These are phyloP conservation scores for Euphonia xanthogaster DNA, from an alignment of 2,797 vertebrate genomes.

Conservation along the genomic window DNA sequence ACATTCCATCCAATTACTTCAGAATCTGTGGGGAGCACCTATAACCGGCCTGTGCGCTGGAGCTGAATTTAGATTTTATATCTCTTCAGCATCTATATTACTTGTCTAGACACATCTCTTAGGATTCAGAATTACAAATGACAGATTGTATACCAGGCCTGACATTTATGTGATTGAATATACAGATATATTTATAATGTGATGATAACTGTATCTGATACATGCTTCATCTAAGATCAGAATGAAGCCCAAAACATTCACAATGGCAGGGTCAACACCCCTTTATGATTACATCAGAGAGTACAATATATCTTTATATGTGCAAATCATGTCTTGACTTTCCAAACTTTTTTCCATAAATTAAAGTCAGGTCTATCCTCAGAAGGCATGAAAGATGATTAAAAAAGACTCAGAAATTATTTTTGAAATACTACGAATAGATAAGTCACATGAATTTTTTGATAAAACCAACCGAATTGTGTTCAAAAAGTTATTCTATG, in stretches of 20 bases:
- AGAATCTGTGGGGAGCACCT: conserved; percentile 1
- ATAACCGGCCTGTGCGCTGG: background rate
- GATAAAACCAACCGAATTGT: background rate
- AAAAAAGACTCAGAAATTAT: background rate
- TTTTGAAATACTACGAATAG: background rate
- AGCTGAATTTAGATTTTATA: background rate
- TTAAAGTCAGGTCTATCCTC: background rate
- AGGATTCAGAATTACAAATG: conserved; percentile 41
- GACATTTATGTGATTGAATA: conserved; percentile 30
- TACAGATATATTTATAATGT: conserved; percentile 6
- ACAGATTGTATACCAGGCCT: background rate
- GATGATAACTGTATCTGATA: conserved; percentile 26
- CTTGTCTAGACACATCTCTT: conserved; percentile 35
- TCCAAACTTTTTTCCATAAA: background rate
- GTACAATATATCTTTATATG: background rate
- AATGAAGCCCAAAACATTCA: background rate
- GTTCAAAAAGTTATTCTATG: background rate
- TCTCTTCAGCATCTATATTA: conserved; percentile 28
- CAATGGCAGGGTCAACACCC: background rate
- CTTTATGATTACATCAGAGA: background rate
- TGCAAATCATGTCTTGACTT: background rate
- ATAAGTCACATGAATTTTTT: background rate
- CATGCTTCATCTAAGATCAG: background rate
- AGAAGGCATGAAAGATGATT: background rate
- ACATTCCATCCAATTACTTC: background rate